These are phyloP conservation scores for Acomys russatus DNA, from an alignment of 2,797 vertebrate genomes.

Conservation along the genomic window DNA sequence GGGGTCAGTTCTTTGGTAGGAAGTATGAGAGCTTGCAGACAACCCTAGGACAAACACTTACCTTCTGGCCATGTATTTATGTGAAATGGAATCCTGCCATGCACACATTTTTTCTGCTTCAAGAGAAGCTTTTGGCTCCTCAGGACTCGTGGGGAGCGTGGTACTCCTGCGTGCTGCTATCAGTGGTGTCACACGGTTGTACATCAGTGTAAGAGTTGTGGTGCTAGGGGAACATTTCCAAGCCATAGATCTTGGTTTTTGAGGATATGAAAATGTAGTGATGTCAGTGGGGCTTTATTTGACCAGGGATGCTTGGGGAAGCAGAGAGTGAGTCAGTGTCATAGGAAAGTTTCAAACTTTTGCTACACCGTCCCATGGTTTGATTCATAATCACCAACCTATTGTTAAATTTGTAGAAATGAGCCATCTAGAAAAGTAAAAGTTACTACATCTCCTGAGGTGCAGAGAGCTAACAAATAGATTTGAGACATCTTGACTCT, in stretches of 20 bases:
- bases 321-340: slow-evolving; percentile 69
- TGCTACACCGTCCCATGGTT: not conserved
- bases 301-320: not conserved
- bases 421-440: not conserved
- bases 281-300: slow-evolving; percentile 66
- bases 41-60: not conserved
- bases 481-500: not conserved
- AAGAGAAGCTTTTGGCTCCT: not conserved
- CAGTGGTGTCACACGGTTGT: rapidly evolving
- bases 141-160: not conserved
- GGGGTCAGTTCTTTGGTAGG: not conserved
- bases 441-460: not conserved
- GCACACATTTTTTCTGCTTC: not conserved
- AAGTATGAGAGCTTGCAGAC: not conserved
- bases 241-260: slow-evolving; percentile 37
- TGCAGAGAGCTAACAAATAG: not conserved
- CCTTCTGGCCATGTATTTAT: not conserved
- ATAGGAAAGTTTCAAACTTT: slow-evolving; percentile 3
- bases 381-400: not conserved
- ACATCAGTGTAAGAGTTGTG: not conserved
- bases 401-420: not conserved
- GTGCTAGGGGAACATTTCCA: not conserved
- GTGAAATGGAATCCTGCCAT: not conserved
- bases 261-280: slow-evolving; percentile 80
- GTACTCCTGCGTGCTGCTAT: not conserved